phyloP scores from a whole-genome alignment of 2,888 invertebrate species.

The Acanthosepion esculentum region DNA sequence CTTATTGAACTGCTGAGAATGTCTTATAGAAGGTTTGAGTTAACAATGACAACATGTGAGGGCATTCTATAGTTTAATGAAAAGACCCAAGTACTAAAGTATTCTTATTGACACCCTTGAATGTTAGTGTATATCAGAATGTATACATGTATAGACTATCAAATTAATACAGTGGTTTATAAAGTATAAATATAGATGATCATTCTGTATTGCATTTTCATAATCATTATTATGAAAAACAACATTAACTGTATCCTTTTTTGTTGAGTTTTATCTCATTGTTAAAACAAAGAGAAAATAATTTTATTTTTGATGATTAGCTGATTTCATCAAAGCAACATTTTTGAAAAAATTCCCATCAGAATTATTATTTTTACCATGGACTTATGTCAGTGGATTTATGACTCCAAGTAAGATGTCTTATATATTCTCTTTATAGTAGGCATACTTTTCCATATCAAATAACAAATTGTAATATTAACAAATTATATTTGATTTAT shows the following conservation, averaged over 20 bases:
- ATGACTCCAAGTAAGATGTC: neutral
- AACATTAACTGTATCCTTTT: neutral
- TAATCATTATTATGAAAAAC: neutral
- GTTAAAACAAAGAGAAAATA: neutral
- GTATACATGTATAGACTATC: neutral
- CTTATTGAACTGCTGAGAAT: neutral
- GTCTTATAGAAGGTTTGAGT: neutral
- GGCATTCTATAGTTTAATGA: constrained; percentile 33
- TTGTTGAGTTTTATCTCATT: neutral
- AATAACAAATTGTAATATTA: neutral
- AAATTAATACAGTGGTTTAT: neutral
- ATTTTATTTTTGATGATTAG: constrained; percentile 8
- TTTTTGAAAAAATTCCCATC: neutral
- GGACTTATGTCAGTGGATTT: neutral
- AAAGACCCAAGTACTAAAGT: neutral
- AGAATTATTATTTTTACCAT: neutral
- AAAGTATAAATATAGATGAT: neutral
- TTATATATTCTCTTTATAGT: constrained; percentile 7
- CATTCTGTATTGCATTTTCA: neutral
- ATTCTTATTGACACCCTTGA: neutral
- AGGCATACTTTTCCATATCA: neutral
- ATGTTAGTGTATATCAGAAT: constrained; percentile 18
- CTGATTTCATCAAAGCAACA: constrained; percentile 33
- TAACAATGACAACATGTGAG: constrained; percentile 16
- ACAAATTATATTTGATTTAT: neutral